Evolutionary conservation across 2,113 vertebrate species (phyloP), one percentile per base, ranked within the genome.

Genomic region (Phalacrocorax brasilianus): DNA sequence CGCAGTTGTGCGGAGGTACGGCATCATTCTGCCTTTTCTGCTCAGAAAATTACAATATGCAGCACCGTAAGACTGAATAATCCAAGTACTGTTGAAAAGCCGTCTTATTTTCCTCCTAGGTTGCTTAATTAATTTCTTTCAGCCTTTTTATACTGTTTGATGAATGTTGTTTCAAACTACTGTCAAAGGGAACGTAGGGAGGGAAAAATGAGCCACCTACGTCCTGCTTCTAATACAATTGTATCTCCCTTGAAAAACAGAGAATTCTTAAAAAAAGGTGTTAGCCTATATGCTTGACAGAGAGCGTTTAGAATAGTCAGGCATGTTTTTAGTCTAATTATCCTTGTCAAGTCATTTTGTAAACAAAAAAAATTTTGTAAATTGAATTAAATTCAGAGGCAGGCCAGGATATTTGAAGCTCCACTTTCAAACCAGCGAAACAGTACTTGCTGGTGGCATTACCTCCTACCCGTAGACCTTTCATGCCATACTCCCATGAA

Each of bases 121-220:
- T 77, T 93, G 47, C 76, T 91, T 68, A 80, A 95, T 95, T 78
- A 93, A 83, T 86, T 97, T 93, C 80, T 88, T 81, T 68, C 12
- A 33, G 56, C 35, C 79, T 84, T 92, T 91, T 73, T 68, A 10
- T 74, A 9, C 40, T 59, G 28, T 91, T 96, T 92, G 89, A 85
- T 73, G 61, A 82, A 95, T 92, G 61, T 86, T 93, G 88, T 91
- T 97, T 96, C 88, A 75, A 75, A 82, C 81, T 38, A 61, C 59
- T 95, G 89, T 83, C 95, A 94, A 85, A 71, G 84, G 84, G 14
- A 77, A 35, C 40, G 84, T 67, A 56, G 83, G 59, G 62, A 92
- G 76, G 75, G 56, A 55, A 78, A 94, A 96, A 96, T 91, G 85
- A 97, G 89, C 82, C 65, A 91, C 63, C 56, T 91, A 85, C 55